A percentile compares a stretch with the other conserved stretches of the same genome.
These are phyloP conservation scores for Oreochromis grahami DNA, from an alignment of 2,797 vertebrate genomes.

Conservation along the genomic window DNA sequence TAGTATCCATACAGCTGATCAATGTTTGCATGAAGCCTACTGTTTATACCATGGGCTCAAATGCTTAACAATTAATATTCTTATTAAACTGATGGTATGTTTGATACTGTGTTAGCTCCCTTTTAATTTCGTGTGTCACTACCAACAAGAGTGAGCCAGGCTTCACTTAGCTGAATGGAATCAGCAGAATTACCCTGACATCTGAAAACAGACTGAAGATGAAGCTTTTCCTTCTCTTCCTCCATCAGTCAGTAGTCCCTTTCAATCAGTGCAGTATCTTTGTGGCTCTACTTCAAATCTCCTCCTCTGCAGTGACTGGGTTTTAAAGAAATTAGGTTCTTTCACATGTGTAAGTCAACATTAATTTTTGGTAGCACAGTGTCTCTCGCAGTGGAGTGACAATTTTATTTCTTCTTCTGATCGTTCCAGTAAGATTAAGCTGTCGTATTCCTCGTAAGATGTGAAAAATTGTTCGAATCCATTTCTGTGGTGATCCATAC, in stretches of 20 bases:
- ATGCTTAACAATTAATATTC: neutral
- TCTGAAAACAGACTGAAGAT: neutral
- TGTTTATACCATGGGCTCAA: neutral
- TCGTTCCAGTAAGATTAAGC: neutral
- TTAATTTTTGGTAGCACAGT: conserved; percentile 13
- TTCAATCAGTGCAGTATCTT: conserved; percentile 44
- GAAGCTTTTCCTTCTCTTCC: neutral
- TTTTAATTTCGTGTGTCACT: neutral
- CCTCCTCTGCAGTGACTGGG: neutral
- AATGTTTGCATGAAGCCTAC: neutral
- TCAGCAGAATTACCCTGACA: neutral
- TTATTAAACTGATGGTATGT: neutral
- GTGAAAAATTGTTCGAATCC: neutral
- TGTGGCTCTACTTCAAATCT: conserved; percentile 28
- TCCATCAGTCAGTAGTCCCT: conserved; percentile 20
- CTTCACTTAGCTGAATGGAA: neutral
- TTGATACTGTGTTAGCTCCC: neutral
- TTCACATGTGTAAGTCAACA: neutral
- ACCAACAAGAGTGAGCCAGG: neutral
- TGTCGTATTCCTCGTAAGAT: neutral
- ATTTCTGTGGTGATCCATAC: neutral
- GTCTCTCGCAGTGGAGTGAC: conserved; percentile 35
- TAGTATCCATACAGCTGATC: neutral
- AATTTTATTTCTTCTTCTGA: neutral
- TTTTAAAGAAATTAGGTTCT: neutral